Percentiles rank a stretch among this genome's conserved stretches.
Evolutionary conservation across 1,140 invertebrate species (phyloP).

Genomic region (Phenacoccus solenopsis): DNA sequence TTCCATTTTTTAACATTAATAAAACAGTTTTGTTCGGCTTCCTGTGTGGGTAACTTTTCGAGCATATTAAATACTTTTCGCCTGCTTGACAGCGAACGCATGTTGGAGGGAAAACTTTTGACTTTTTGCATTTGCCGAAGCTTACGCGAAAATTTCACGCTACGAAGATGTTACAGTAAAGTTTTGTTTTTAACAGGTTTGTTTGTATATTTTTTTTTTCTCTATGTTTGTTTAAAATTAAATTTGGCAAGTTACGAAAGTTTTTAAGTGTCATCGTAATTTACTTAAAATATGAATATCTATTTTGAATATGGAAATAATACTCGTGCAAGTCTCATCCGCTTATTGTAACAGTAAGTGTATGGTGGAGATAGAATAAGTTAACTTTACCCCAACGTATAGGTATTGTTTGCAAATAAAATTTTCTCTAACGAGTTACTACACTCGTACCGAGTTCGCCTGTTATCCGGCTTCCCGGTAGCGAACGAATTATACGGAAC

Average conservation of each 20-base stretch:
- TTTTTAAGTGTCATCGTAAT: background rate
- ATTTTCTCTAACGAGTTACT: too few species aligned
- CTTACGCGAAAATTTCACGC: background rate
- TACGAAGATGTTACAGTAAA: background rate
- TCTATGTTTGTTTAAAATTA: background rate
- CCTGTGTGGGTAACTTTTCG: background rate
- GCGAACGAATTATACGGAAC: too few species aligned
- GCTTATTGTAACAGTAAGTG: too few species aligned
- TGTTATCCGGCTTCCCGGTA: too few species aligned
- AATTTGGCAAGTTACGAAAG: background rate
- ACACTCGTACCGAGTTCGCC: too few species aligned
- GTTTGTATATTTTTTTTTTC: background rate
- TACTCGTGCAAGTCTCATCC: too few species aligned
- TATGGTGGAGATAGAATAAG: too few species aligned
- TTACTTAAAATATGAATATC: background rate
- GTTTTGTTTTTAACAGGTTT: slow-evolving; percentile 2
- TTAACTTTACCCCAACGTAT: too few species aligned
- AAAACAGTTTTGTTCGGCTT: background rate
- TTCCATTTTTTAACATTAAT: background rate
- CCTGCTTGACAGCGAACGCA: background rate
- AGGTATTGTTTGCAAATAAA: too few species aligned
- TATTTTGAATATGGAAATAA: background rate
- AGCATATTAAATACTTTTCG: background rate
- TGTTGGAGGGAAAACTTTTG: background rate
- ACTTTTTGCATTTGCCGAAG: background rate